A percentile compares a stretch with the other conserved stretches of the same genome.
Conservation (phyloP, 1,140 invertebrate species). For the Brachionus paranguensis region DNA sequence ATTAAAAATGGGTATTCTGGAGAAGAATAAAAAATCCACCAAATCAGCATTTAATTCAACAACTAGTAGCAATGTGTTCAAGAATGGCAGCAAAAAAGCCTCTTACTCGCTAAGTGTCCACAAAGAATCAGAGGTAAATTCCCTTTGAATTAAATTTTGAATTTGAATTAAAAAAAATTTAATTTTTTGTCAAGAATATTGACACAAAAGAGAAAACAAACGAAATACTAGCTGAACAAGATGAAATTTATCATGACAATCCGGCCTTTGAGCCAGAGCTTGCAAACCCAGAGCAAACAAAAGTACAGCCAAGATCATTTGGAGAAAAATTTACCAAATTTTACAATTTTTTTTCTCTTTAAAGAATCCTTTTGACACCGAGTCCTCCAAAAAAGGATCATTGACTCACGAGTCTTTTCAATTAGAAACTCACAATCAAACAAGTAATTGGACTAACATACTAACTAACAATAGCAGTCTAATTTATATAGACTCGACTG, state of each 20-base stretch:
- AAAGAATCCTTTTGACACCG: neutral
- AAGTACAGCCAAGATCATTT: neutral
- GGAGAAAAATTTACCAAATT: too few species aligned
- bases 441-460: neutral
- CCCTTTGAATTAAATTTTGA: neutral
- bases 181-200: neutral
- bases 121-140: neutral
- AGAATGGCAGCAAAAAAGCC: neutral
- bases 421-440: neutral
- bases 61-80: neutral
- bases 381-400: neutral
- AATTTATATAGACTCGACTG: conserved; percentile 14
- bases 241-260: conserved; percentile 5
- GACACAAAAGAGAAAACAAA: neutral
- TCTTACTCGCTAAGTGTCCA: neutral
- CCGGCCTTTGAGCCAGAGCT: neutral
- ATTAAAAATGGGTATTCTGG: neutral
- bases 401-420: neutral
- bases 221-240: neutral
- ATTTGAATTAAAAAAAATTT: neutral
- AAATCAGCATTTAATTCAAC: neutral
- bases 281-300: neutral
- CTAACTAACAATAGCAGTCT: neutral
- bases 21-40: neutral
- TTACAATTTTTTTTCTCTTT: neutral